phyloP scores from a whole-genome alignment of 1,140 invertebrate species.

The Doryteuthis pealeii region DNA sequence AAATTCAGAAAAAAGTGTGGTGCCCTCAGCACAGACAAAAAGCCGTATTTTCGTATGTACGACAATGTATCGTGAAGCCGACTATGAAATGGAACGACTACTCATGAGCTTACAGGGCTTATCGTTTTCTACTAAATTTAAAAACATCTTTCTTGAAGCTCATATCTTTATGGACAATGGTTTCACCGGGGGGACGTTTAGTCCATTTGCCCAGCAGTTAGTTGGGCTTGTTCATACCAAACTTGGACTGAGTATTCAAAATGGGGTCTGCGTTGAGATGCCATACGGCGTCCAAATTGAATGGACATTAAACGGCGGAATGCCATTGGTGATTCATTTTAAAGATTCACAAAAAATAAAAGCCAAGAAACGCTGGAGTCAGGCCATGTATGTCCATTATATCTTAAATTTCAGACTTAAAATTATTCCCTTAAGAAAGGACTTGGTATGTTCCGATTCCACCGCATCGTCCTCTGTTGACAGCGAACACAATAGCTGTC shows the following conservation, averaged over 20 bases:
- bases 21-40: slow-evolving; percentile 3
- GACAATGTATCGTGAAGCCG: slow-evolving; percentile 45
- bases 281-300: slow-evolving; percentile 44
- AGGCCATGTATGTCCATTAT: slow-evolving; percentile 49
- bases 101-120: slow-evolving; percentile 34
- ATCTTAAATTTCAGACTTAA: slow-evolving; percentile 34
- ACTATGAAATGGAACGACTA: slow-evolving; percentile 42
- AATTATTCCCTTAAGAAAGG: slow-evolving; percentile 57
- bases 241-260: slow-evolving; percentile 24
- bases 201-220: slow-evolving; percentile 41
- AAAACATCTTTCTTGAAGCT: slow-evolving; percentile 34
- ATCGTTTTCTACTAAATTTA: slow-evolving; percentile 25
- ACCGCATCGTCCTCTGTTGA: too few species aligned
- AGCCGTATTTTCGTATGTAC: slow-evolving; percentile 42
- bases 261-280: slow-evolving; percentile 27
- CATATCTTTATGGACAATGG: slow-evolving; percentile 51
- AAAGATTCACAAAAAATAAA: slow-evolving; percentile 47
- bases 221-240: slow-evolving; percentile 30
- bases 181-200: slow-evolving; percentile 27
- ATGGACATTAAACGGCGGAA: slow-evolving; percentile 30
- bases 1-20: background rate
- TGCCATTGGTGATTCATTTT: slow-evolving; percentile 43
- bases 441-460: slow-evolving; percentile 52
- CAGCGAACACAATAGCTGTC: too few species aligned
- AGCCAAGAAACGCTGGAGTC: slow-evolving; percentile 50